Base-by-base conservation (phyloP, 2,888 invertebrate species). In the Eledone cirrhosa region DNA sequence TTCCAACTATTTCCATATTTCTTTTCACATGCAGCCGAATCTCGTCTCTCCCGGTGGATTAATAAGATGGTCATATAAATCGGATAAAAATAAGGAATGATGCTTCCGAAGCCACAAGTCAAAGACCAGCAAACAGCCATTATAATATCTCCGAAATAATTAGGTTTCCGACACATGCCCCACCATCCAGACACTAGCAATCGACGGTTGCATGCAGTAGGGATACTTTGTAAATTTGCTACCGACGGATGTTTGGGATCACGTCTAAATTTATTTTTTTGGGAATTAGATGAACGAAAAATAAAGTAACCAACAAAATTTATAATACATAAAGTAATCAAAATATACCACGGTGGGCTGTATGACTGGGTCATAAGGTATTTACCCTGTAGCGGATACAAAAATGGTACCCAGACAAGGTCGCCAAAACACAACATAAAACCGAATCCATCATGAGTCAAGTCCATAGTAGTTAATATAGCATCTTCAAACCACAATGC, bases 1-100 rank as follows among this genome's bases (percentile, higher is more conserved):
- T 94, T 94, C 97, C 97, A 97, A 0, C 95, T 94, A 0, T 94
- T 92, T 8, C 95, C 95, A 29, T 95, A 95, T 84, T 97, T 97
- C 81, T 94, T 94, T 69, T 92, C 91, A 85, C 93, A 93, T 89
- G 95, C 95, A 31, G 94, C 92, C 0, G 91, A 91, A 83, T 95
- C 94, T 78, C 95, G 93, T 80, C 92, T 90, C 22, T 94, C 92
- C 27, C 96, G 93, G 87, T 95, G 94, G 65, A 95, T 85, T 8
- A 97, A 90, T 7, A 94, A 88, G 0, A 93, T 76, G 14, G 94
- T 91, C 7, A 94, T 93, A 81, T 90, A 88, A 78, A 91, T 79
- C 0, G 91, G 89, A 80, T 92, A 86, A 81, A 92, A 88, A 72
- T 94, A 91, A 1, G 96, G 88, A 0, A 95, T 91, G 0, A 87